Conservation (phyloP, 2,113 vertebrate genomes). For the Saimiri boliviensis region DNA sequence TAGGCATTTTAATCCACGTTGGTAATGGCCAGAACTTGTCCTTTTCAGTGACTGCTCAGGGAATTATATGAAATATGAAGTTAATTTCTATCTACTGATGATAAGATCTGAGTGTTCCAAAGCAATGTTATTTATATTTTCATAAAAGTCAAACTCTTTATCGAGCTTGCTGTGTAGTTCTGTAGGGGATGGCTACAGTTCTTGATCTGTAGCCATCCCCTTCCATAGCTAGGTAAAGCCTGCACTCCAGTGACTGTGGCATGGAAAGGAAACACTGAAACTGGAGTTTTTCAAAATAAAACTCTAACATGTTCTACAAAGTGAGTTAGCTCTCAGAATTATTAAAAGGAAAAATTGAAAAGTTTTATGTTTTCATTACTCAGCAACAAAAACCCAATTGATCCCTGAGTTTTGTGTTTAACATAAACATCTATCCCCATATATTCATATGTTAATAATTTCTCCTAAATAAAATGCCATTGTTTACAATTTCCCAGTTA, state of each 20-base stretch:
- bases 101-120: neutral
- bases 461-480: neutral
- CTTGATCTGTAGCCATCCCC: neutral
- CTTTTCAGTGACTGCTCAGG: neutral
- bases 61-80: neutral
- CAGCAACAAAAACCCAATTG: neutral
- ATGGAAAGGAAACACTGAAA: neutral
- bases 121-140: neutral
- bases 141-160: neutral
- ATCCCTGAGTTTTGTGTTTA: neutral
- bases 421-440: neutral
- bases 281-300: neutral
- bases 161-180: too few relatives aligned
- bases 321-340: neutral
- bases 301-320: neutral
- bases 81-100: neutral
- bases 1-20: neutral
- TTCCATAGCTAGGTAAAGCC: neutral
- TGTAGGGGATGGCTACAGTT: too few relatives aligned
- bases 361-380: neutral
- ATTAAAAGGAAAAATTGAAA: neutral
- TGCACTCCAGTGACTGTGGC: rapidly evolving
- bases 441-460: neutral
- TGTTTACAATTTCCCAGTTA: neutral
- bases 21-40: neutral